Percentiles rank a stretch among this genome's conserved stretches.
Conservation (phyloP, 2,113 vertebrate genomes). For the Puntigrus tetrazona region DNA sequence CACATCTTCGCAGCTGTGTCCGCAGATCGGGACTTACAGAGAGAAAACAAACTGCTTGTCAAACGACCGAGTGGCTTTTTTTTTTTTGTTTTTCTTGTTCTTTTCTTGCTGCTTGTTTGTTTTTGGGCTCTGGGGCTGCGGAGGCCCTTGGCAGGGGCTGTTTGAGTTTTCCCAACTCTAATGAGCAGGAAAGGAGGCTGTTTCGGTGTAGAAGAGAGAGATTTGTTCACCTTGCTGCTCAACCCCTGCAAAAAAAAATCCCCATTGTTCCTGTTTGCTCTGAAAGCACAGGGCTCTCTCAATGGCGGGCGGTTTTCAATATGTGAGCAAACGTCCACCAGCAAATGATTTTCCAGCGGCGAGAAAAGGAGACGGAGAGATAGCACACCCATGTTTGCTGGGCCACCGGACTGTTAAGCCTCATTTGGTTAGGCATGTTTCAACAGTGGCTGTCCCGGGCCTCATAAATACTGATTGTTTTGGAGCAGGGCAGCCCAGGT, state of each 20-base stretch:
- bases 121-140: constrained; percentile 48
- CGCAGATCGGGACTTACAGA: constrained; percentile 64
- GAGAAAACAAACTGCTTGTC: constrained; percentile 64
- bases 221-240: constrained; percentile 53
- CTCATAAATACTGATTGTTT: constrained; percentile 59
- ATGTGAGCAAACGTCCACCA: constrained; percentile 37
- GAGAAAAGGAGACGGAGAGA: constrained; percentile 1
- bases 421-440: constrained; percentile 52
- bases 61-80: constrained; percentile 52
- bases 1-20: constrained; percentile 58
- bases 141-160: constrained; percentile 51
- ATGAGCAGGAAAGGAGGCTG: constrained; percentile 41
- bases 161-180: constrained; percentile 56
- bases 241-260: constrained; percentile 48
- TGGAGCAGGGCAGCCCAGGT: constrained; percentile 42
- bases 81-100: constrained; percentile 37
- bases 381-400: constrained; percentile 41
- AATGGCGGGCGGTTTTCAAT: constrained; percentile 48
- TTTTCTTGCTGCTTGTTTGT: constrained; percentile 58
- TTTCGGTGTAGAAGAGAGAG: constrained; percentile 15
- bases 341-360: constrained; percentile 34
- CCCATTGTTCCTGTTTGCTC: constrained; percentile 49
- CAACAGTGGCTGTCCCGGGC: constrained; percentile 17
- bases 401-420: constrained; percentile 35
- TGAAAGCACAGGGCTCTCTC: constrained; percentile 36